Base-by-base conservation (phyloP, 2,888 invertebrate species). In the Caenorhabditis afra region DNA sequence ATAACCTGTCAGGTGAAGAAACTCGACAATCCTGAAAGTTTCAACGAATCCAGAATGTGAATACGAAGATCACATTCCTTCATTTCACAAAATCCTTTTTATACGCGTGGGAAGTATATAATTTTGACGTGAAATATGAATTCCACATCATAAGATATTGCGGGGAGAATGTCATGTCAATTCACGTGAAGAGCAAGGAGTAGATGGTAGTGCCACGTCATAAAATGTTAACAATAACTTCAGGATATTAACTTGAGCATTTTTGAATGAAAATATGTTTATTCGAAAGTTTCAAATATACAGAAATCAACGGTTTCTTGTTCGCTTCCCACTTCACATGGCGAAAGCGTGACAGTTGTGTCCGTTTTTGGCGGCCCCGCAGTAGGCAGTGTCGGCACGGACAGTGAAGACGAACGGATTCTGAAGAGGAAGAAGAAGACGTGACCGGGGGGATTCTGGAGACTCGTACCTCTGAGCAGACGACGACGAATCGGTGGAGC, bases 351-450 rank as follows among this genome's bases (percentile, higher is more conserved):
- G 61, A 39, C 70, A 71, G 23, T 61, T 62, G 44, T 71, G 70
- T 1, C 47, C 62, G 18, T 62, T 55, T 23, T 71, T 71, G 5
- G n/a, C 22, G 45, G 65, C 65, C 58, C 73, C 73, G 20, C 73
- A 73, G 23, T 73, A 73, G 22, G 58, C 65, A 11, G 65, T 73
- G 35, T 74, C 74, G 20, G 66, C 66, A 23, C 74, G 58, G 18
- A 74, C 45, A 8, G 74, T 55, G 55, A 52, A 73, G 20, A 52
- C 65, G 35, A 73, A 73, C 5, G 41, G 58, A 18, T 50, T 35
- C 66, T 74, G 65, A 45, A 65, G 58, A 12, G 22, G 12, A n/a
- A 0, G 5, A 7, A 12, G 37, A 10, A 57, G 18, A 3, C 8
- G 10, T 11, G 3, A 5, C 12, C 14, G 18, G n/a, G 10, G n/a